phyloP scores from a whole-genome alignment of 2,797 vertebrate genomes.

The Typhlichthys subterraneus region DNA sequence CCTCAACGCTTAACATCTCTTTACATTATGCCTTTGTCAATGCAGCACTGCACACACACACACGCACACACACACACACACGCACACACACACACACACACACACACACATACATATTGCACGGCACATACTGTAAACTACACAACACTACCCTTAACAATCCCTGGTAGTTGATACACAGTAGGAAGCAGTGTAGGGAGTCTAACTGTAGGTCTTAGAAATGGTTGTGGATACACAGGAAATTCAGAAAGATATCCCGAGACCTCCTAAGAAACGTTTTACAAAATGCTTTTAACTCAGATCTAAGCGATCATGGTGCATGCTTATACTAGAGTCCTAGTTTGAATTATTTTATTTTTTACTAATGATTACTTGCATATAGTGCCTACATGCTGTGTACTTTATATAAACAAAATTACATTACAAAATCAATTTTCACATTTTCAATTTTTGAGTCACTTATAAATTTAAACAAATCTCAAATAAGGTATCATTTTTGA shows the following conservation, averaged over 20 bases:
- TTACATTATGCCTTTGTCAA: slow-evolving; percentile 59
- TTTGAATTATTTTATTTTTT: slow-evolving; percentile 13
- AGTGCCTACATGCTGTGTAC: neutral
- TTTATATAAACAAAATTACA: too few relatives aligned
- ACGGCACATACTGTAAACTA: neutral
- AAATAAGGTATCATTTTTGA: too few relatives aligned
- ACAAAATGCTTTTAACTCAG: slow-evolving; percentile 17
- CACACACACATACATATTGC: neutral
- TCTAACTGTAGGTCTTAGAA: slow-evolving; percentile 43
- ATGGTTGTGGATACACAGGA: slow-evolving; percentile 51
- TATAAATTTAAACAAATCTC: too few relatives aligned
- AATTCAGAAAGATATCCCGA: slow-evolving; percentile 39
- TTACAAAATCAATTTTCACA: neutral
- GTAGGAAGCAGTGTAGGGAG: slow-evolving; percentile 40
- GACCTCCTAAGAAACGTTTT: slow-evolving; percentile 62
- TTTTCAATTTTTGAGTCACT: neutral
- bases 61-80: slow-evolving; percentile 17
- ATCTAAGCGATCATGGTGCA: slow-evolving; percentile 40
- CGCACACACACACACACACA: neutral
- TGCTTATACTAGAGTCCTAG: slow-evolving; percentile 29
- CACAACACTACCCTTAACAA: slow-evolving; percentile 13
- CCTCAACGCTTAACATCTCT: slow-evolving; percentile 79
- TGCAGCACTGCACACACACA: slow-evolving; percentile 44
- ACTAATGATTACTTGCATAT: too few relatives aligned
- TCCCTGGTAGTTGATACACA: slow-evolving; percentile 51